Evolutionary conservation across 2,797 vertebrate genomes (phyloP).

Genomic region (Lacerta agilis): DNA sequence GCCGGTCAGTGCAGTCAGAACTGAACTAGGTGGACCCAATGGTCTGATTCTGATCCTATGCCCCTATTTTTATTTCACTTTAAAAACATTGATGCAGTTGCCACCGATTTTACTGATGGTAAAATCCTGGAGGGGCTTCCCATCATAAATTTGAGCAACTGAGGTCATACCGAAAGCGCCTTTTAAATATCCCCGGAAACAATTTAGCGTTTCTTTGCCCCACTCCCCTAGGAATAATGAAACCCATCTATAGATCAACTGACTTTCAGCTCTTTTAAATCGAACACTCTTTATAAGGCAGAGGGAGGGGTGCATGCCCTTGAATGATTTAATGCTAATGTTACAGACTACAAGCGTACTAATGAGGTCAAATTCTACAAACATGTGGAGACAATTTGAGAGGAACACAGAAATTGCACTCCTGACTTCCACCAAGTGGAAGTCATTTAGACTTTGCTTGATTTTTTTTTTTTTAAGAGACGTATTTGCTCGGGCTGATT

Average conservation of each 20-base stretch:
- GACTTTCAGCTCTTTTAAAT: background rate
- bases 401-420: background rate
- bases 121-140: background rate
- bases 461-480: background rate
- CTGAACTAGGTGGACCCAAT: too few species aligned
- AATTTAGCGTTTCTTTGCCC: background rate
- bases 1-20: too few species aligned
- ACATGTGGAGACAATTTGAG: constrained; percentile 26
- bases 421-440: background rate
- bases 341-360: background rate
- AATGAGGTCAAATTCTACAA: constrained; percentile 17
- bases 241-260: background rate
- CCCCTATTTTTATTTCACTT: too few species aligned
- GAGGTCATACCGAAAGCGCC: background rate
- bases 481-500: background rate
- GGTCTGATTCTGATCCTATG: too few species aligned
- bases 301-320: background rate
- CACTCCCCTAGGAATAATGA: background rate
- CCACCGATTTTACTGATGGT: background rate
- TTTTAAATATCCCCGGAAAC: background rate
- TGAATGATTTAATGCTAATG: background rate
- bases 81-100: background rate
- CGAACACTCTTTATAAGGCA: background rate
- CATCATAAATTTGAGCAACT: background rate
- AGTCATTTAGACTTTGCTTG: background rate